phyloP scores from a whole-genome alignment of 2,888 invertebrate species.

The Herminia tarsipennalis region DNA sequence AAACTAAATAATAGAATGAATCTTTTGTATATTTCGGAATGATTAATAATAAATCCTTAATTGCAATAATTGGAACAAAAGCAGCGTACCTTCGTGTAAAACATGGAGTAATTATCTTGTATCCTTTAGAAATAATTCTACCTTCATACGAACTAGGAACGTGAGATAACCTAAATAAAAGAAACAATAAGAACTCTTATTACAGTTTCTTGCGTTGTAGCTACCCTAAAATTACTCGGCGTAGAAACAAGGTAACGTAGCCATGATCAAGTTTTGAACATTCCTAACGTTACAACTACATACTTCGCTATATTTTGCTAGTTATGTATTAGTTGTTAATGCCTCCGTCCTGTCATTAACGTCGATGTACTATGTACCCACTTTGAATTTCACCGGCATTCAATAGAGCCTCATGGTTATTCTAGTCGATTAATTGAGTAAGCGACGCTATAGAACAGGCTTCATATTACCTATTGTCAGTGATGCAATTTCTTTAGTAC shows the following conservation, averaged over 20 bases:
- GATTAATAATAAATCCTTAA: too few species aligned
- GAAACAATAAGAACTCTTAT: slow-evolving; percentile 11
- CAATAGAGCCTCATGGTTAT: slow-evolving; percentile 18
- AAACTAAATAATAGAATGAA: too few species aligned
- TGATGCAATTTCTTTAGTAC: too few species aligned
- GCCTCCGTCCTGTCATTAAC: slow-evolving; percentile 9
- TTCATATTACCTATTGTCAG: too few species aligned
- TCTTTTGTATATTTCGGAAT: too few species aligned
- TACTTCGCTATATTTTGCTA: slow-evolving; percentile 7
- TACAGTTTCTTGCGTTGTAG: slow-evolving; percentile 7
- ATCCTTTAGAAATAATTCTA: background rate
- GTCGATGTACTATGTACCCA: slow-evolving; percentile 8
- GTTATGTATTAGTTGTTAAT: slow-evolving; percentile 5
- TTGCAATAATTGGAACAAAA: background rate
- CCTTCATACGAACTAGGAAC: background rate
- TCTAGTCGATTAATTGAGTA: slow-evolving; percentile 13
- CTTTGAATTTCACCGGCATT: slow-evolving; percentile 16
- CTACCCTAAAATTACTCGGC: background rate
- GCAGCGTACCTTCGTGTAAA: too few species aligned
- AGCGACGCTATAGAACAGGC: too few species aligned
- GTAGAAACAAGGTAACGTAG: background rate
- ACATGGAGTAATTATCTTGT: background rate
- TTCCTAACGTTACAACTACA: slow-evolving; percentile 1
- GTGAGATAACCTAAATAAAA: slow-evolving; percentile 10
- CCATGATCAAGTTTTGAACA: background rate